Evolutionary conservation across 2,888 invertebrate genomes (phyloP).

Genomic region (Drosophila villosipedis): DNA sequence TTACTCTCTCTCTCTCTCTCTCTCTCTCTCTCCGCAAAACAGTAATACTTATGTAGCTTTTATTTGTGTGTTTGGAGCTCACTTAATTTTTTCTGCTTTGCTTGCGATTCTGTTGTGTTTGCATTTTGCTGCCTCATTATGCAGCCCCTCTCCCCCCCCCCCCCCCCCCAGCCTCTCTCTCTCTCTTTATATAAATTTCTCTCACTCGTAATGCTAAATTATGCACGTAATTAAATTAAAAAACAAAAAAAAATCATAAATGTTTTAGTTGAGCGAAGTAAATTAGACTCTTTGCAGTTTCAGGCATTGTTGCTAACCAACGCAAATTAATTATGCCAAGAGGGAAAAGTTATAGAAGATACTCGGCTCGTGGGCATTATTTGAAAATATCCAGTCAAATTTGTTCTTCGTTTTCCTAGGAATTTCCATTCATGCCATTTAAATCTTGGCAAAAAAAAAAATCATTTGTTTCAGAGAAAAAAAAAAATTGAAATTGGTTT

Average conservation of each 20-base stretch:
- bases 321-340: conserved; percentile 2
- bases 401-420: neutral
- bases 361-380: neutral
- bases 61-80: conserved; percentile 43
- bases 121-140: conserved; percentile 78
- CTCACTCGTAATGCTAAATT: conserved; percentile 21
- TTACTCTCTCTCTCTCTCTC: neutral
- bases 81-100: conserved; percentile 68
- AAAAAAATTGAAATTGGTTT: neutral
- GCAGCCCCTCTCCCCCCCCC: conserved; percentile 1
- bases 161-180: neutral
- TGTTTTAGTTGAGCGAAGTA: conserved; percentile 27
- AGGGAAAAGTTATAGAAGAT: neutral
- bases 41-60: conserved; percentile 36
- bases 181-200: neutral
- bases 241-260: conserved; percentile 23
- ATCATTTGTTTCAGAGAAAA: neutral
- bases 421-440: neutral
- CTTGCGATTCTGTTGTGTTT: conserved; percentile 66
- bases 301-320: conserved; percentile 2
- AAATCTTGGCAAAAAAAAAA: neutral
- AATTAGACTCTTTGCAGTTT: conserved; percentile 29
- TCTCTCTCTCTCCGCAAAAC: neutral
- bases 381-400: neutral
- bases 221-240: conserved; percentile 60